Base-by-base conservation (phyloP, 2,797 vertebrate genomes). In the Malacoctenus gilli region DNA sequence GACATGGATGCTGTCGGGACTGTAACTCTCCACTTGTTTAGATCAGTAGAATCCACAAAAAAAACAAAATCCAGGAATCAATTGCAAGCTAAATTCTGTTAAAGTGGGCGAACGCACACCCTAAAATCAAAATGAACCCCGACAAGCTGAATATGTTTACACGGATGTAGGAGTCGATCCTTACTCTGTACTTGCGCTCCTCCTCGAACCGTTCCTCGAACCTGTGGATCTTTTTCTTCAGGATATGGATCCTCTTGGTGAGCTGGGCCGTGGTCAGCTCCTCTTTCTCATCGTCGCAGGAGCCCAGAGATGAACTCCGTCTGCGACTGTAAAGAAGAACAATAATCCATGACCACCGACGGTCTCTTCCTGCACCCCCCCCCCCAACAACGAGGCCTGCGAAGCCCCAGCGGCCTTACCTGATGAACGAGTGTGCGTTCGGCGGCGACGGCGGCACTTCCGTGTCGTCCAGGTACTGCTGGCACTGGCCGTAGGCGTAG, bases 401-500 rank as follows among this genome's bases (percentile, higher is more conserved):
- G 8, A 8, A 8, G 8, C 8, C 22, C 5, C 25, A 9, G 25
- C 25, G 5, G 2, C 68, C n/a, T 66, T 76, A 99, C 97, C 96
- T 97, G 91, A 94, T 90, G 68, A 99, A 99, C 0, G 96, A 95
- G 80, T 98, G 95, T 1, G 95, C 90, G 22, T 98, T 95, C 6
- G 97, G 97, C 4, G 97, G 97, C 1, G 97, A 99, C 15, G 97
- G 97, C 34, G 97, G 97, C 73, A 98, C 96, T 87, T 99, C 97
- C 0, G 97, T 93, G 84, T 99, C 97, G 8, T 98, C 95, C 82
- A 98, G 90, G 79, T 98, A 97, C 82, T 97, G 96, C 15, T 95
- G 92, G 62, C 94, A 91, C 35, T 98, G 94, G 41, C 95, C 94
- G 0, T 95, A 98, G 51, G 93, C 92, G 2, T 97, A 95, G 87